Percentiles rank a stretch among this genome's conserved stretches.
Evolutionary conservation across 2,797 vertebrate species (phyloP).

Genomic region (Microctenopoma stevenorrisi): DNA sequence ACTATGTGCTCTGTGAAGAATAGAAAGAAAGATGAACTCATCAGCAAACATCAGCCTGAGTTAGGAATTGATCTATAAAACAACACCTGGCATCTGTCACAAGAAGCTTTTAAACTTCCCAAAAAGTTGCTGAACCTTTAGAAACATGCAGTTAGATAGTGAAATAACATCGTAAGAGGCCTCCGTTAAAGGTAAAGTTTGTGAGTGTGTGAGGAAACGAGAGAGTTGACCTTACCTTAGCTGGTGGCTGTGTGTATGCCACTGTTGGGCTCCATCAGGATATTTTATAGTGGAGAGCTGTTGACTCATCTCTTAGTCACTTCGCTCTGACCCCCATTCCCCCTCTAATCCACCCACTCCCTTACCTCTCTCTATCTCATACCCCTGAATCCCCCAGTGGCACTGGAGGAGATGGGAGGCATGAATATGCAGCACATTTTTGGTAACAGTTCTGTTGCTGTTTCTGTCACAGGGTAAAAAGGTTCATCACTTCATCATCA

Average conservation of each 20-base stretch:
- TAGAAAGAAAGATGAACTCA: no score
- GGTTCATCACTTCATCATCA: neutral
- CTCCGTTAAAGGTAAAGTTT: neutral
- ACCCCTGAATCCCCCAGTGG: slow-evolving; percentile 34
- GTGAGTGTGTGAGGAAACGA: neutral
- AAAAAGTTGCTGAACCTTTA: neutral
- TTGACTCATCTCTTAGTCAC: slow-evolving; percentile 88
- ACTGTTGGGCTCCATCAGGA: slow-evolving; percentile 74
- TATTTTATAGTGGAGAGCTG: slow-evolving; percentile 82
- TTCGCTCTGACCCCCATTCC: slow-evolving; percentile 56
- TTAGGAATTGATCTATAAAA: neutral
- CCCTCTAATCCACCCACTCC: slow-evolving; percentile 43
- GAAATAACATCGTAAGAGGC: neutral
- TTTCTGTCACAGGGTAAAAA: slow-evolving; percentile 20
- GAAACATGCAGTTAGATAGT: neutral
- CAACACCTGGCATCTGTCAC: neutral
- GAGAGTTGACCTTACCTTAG: slow-evolving; percentile 78
- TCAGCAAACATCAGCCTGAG: neutral
- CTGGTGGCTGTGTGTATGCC: slow-evolving; percentile 64
- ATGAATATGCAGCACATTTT: slow-evolving; percentile 27
- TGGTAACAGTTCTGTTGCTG: slow-evolving; percentile 2
- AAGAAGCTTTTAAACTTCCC: neutral
- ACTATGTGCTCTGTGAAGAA: neutral
- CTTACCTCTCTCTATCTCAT: slow-evolving; percentile 44
- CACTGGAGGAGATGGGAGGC: slow-evolving; percentile 10